Evolutionary conservation across 2,797 vertebrate genomes (phyloP), one percentile per base, ranked within the genome.

Genomic region (Danio aesculapii): DNA sequence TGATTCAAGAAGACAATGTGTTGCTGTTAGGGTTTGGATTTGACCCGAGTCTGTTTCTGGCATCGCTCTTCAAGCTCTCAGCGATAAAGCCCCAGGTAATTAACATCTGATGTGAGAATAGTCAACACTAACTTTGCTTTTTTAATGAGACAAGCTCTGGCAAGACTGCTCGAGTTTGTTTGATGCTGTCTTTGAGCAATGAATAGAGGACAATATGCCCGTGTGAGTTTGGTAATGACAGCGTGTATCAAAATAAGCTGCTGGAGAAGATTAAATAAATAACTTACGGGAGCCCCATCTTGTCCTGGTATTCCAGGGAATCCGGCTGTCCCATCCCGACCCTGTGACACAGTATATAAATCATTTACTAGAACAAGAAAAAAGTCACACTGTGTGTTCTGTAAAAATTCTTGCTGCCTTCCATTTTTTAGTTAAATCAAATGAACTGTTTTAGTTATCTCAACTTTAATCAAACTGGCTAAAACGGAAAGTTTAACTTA

Each of bases 261-360:
- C 30, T 14, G 21, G 12, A 43, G 3, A 67, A 16, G 13, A 10
- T 47, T n/a, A 30, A 41, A 21, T 14, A 5, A 75, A 69, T 12
- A 58, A 95, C 97, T 85, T 92, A 98, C 97, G 44, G 88, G 90
- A 84, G 74, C 88, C 73, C 97, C 97, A 3, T 91, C 93, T 82
- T 85, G 87, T 68, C 96, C 97, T 0, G 95, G 93, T 57, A 84
- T 58, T 69, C 97, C 97, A 0, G 79, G 81, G 66, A 88, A 75
- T 9, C 97, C 97, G 1, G n/a, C 85, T 71, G 73, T 83, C 75
- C 96, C 98, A 17, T 94, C 92, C 85, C 79, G 91, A 49, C 94
- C 95, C 94, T 95, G 83, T 57, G 5, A 78, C 19, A 81, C 46
- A 61, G 75, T 9, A 63, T 16, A 83, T 49, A 21, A 68, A 73